A percentile compares a stretch with the other conserved stretches of the same genome.
These are phyloP conservation scores for Microplitis deprimator DNA, from an alignment of 2,888 invertebrate species.

Conservation along the genomic window DNA sequence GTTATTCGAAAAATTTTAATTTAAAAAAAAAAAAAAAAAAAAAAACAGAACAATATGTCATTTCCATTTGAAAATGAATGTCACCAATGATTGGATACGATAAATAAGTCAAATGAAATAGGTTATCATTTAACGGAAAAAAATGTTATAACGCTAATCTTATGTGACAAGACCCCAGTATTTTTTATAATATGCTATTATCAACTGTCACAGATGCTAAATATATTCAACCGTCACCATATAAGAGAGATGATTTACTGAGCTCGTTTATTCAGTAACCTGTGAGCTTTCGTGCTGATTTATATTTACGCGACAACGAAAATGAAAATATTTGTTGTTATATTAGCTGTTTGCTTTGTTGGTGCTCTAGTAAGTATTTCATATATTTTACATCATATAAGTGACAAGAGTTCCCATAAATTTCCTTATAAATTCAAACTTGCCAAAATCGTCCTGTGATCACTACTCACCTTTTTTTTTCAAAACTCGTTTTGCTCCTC, in stretches of 20 bases:
- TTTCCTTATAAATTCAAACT: too few species aligned
- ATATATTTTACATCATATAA: neutral
- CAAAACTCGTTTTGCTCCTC: too few species aligned
- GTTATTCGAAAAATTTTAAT: too few species aligned
- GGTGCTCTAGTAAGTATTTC: conserved; percentile 51
- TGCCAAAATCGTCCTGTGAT: neutral
- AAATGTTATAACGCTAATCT: neutral
- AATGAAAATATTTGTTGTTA: conserved; percentile 53
- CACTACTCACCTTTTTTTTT: too few species aligned
- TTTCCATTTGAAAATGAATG: too few species aligned
- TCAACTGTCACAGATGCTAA: conserved; percentile 3
- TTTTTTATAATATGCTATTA: conserved; percentile 12
- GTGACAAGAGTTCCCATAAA: too few species aligned
- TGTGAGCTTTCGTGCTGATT: conserved; percentile 9
- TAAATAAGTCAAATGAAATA: neutral
- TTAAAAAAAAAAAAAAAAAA: too few species aligned
- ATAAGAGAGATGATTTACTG: conserved; percentile 31
- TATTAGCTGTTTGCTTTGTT: conserved; percentile 51
- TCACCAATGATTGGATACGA: neutral
- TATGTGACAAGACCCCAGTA: conserved; percentile 22
- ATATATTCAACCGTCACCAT: neutral
- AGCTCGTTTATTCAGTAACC: conserved; percentile 14
- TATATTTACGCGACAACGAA: neutral
- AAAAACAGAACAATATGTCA: too few species aligned
- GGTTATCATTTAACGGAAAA: neutral